Base-by-base conservation (phyloP, 1,140 invertebrate species). In the Sycobia sp. region DNA sequence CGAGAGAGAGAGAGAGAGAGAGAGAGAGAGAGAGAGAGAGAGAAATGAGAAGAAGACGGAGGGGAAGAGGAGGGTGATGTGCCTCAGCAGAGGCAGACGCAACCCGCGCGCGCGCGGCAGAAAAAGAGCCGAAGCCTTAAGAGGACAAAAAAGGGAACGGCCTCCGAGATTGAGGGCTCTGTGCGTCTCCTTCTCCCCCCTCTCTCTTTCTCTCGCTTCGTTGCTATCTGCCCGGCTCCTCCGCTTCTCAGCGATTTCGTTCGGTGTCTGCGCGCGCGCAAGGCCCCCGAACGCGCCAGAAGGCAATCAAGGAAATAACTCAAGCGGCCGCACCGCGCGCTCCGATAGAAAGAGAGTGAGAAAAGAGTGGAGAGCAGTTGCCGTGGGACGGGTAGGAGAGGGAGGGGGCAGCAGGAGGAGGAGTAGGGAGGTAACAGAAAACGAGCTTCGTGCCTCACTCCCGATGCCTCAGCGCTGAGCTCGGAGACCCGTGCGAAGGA, bases 241-340 rank as follows among this genome's bases (percentile, higher is more conserved):
- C 41, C 34, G 18, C 4, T 41, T 54, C 11, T 32, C 23, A 49
- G n/a, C 44, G 32, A 36, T 49, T 34, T 34, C 36, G 32, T 23
- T 14, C 25, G 18, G 29, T 23, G 18, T 50, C 8, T 5, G 16
- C 25, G 27, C n/a, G n/a, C n/a, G n/a, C n/a, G n/a, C n/a, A n/a
- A n/a, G n/a, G n/a, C n/a, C n/a, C 27, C 38, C 16, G 8, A 49
- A 34, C 38, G 51, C 22, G 53, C 51, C 43, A 56, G 34, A 56
- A 62, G 44, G 32, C 34, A 62, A 62, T 62, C 43, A 62, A 55
- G 53, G 29, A 62, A 54, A 62, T 56, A 61, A 53, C 39, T 61
- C 49, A 46, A 53, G 59, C 49, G 49, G 43, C 2, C 44, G 34
- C n/a, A n/a, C n/a, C n/a, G n/a, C n/a, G n/a, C n/a, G n/a, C n/a